phyloP scores from a whole-genome alignment of 2,113 vertebrate genomes.

The Eudyptes chrysolophus region DNA sequence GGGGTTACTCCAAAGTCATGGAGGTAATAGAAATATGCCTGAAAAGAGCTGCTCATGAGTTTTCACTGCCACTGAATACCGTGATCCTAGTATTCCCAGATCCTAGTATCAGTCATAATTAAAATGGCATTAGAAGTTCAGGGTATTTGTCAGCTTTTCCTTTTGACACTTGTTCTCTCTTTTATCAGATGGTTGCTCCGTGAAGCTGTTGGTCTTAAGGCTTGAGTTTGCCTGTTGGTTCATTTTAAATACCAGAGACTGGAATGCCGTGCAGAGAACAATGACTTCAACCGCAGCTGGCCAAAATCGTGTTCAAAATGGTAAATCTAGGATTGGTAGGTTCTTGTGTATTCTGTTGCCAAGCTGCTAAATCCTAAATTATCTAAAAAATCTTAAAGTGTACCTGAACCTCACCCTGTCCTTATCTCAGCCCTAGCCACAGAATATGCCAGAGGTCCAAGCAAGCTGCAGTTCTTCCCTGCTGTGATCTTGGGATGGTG shows the following conservation, averaged over 20 bases:
- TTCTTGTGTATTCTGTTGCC: neutral
- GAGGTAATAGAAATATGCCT: neutral
- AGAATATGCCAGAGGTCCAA: neutral
- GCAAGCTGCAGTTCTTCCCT: neutral
- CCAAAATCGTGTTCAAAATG: neutral
- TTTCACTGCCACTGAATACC: neutral
- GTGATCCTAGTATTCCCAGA: neutral
- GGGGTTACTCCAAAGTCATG: neutral
- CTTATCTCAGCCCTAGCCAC: neutral
- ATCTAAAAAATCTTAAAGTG: neutral
- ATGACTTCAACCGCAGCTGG: neutral
- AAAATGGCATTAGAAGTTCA: neutral
- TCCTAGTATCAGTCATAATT: neutral
- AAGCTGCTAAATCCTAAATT: neutral
- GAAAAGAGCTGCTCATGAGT: neutral
- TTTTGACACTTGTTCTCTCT: neutral
- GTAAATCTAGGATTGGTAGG: neutral
- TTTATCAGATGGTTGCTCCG: neutral
- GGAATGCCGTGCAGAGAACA: neutral
- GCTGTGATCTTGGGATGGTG: neutral
- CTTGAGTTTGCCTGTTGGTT: neutral
- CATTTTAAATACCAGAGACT: neutral
- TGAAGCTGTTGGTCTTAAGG: neutral
- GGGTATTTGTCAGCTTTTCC: neutral
- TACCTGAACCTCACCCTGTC: neutral